Evolutionary conservation across 2,797 vertebrate genomes (phyloP).

Genomic region (Crocidura indochinensis): DNA sequence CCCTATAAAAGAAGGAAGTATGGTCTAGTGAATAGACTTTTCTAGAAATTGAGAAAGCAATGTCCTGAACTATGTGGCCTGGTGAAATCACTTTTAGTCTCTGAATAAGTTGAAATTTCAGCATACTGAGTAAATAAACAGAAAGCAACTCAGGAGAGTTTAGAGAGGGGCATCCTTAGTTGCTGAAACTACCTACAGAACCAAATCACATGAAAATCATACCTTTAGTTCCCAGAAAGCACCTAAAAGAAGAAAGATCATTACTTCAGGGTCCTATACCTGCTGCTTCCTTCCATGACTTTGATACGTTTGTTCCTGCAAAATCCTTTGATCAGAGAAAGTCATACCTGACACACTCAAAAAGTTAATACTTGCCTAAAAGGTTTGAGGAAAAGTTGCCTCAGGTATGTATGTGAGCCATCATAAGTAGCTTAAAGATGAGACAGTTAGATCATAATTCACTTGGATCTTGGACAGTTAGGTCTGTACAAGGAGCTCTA

Average conservation of each 20-base stretch:
- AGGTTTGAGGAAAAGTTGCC: neutral
- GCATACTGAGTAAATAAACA: neutral
- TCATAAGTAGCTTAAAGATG: no score
- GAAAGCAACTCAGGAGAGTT: neutral
- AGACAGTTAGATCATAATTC: neutral
- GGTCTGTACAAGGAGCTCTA: neutral
- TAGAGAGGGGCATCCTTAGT: neutral
- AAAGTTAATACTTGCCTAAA: neutral
- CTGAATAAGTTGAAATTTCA: neutral
- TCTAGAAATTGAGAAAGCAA: constrained; percentile 16
- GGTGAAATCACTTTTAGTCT: constrained; percentile 9
- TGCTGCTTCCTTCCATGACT: neutral
- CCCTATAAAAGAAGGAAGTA: constrained; percentile 20
- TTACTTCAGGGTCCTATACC: neutral
- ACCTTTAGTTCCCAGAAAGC: neutral
- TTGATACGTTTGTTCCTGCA: neutral
- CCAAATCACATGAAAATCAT: neutral
- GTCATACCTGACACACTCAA: neutral
- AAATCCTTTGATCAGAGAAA: constrained; percentile 21
- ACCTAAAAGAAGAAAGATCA: neutral
- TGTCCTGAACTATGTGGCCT: neutral
- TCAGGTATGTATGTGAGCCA: no score
- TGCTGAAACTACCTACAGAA: neutral
- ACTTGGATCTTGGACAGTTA: neutral
- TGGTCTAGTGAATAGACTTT: neutral